These are phyloP conservation scores for Caerostris extrusa DNA, from an alignment of 1,140 invertebrate genomes.

Conservation along the genomic window DNA sequence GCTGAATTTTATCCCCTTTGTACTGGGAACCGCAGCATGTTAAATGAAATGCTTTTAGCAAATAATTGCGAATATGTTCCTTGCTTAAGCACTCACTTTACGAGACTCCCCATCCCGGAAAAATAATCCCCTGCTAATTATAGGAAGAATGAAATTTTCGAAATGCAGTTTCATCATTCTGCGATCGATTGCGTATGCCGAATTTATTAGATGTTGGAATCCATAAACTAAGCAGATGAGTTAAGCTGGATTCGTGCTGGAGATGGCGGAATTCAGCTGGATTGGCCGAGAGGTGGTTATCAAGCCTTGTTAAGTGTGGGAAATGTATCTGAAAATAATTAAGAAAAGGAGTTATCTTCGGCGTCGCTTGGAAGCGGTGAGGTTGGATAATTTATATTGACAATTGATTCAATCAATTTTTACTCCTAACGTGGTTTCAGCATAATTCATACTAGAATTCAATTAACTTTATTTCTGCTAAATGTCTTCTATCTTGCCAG, in stretches of 20 bases:
- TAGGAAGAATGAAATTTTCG: slow-evolving; percentile 30
- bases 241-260: background rate
- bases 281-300: background rate
- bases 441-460: background rate
- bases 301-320: background rate
- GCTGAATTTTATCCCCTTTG: background rate
- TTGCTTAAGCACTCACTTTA: background rate
- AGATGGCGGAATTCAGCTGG: background rate
- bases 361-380: background rate
- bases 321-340: slow-evolving; percentile 29
- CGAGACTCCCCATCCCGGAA: background rate
- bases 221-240: background rate
- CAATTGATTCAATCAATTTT: background rate
- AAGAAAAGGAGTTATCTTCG: background rate
- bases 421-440: background rate
- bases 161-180: background rate
- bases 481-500: background rate
- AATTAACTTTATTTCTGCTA: background rate
- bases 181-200: slow-evolving; percentile 3
- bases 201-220: slow-evolving; percentile 15
- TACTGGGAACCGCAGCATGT: background rate
- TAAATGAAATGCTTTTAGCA: slow-evolving; percentile 49
- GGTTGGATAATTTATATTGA: slow-evolving; percentile 2
- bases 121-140: slow-evolving; percentile 35
- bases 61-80: background rate